phyloP scores from a whole-genome alignment of 2,113 vertebrate species.

The Cyphomyrus plagiostoma region DNA sequence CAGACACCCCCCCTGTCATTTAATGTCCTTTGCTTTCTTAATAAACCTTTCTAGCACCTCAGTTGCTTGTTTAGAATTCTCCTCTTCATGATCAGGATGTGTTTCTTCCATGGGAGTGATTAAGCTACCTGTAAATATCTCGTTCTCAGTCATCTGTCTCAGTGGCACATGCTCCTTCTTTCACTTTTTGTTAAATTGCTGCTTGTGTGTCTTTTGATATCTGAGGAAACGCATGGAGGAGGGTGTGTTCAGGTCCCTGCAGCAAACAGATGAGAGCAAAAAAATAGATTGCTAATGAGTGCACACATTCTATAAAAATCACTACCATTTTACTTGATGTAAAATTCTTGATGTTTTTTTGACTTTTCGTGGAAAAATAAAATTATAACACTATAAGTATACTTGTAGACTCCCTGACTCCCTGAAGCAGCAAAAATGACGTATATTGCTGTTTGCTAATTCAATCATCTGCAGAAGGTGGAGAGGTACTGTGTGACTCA shows the following conservation, averaged over 20 bases:
- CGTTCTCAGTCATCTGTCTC: conserved; percentile 49
- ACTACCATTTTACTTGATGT: too few relatives aligned
- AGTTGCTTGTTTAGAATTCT: conserved; percentile 66
- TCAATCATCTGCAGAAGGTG: background rate
- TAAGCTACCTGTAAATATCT: conserved; percentile 69
- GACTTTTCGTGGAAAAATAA: too few relatives aligned
- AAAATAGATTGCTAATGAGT: too few relatives aligned
- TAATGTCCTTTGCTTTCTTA: conserved; percentile 61
- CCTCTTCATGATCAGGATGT: conserved; percentile 61
- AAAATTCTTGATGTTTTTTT: too few relatives aligned
- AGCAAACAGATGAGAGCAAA: too few relatives aligned
- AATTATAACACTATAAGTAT: too few relatives aligned
- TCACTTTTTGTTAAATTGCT: conserved; percentile 56
- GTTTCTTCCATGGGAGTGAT: conserved; percentile 64
- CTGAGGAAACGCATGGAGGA: conserved; percentile 31
- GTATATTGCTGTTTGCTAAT: background rate
- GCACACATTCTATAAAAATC: too few relatives aligned
- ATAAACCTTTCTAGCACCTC: conserved; percentile 56
- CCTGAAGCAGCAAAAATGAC: background rate
- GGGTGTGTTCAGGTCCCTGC: conserved; percentile 21
- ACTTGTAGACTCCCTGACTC: too few relatives aligned
- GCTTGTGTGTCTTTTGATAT: conserved; percentile 51
- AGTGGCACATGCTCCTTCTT: conserved; percentile 50
- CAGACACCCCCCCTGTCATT: conserved; percentile 9
- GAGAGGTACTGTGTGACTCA: background rate